A percentile compares a stretch with the other conserved stretches of the same genome.
Conservation (phyloP, 1,140 invertebrate genomes). For the Muscidifurax raptorellus region DNA sequence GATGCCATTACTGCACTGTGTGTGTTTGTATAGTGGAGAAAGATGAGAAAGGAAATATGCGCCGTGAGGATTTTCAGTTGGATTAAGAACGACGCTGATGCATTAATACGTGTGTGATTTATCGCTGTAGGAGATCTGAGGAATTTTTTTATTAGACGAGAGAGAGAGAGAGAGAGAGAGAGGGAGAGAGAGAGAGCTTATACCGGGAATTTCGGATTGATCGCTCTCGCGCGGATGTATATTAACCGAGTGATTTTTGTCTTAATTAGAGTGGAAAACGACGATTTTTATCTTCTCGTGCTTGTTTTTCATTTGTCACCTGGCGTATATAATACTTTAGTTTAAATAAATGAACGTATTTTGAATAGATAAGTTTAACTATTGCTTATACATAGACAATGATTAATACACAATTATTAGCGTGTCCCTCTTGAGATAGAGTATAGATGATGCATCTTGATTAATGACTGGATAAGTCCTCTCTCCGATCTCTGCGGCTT, state of each 20-base stretch:
- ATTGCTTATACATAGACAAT: background rate
- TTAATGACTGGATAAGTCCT: slow-evolving; percentile 15
- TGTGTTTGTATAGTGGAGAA: background rate
- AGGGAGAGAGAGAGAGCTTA: no score
- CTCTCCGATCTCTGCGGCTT: background rate
- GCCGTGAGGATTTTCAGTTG: background rate
- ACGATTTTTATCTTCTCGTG: background rate
- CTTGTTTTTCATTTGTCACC: background rate
- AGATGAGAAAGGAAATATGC: slow-evolving; percentile 3
- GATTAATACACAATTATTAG: slow-evolving; percentile 34
- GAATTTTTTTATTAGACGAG: background rate
- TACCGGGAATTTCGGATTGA: background rate
- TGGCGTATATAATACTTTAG: background rate
- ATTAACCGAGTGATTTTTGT: background rate
- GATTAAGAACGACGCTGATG: background rate
- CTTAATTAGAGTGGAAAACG: background rate
- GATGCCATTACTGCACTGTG: slow-evolving; percentile 60
- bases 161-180: no score
- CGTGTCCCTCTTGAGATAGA: background rate
- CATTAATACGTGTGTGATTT: background rate
- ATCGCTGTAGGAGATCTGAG: background rate
- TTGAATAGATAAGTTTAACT: background rate
- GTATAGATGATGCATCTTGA: slow-evolving; percentile 22
- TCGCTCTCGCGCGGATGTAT: no score
- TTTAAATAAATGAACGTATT: background rate